Percentiles rank a stretch among this genome's conserved stretches.
These are phyloP conservation scores for Aphidius colemani DNA, from an alignment of 2,888 invertebrate species.

Conservation along the genomic window DNA sequence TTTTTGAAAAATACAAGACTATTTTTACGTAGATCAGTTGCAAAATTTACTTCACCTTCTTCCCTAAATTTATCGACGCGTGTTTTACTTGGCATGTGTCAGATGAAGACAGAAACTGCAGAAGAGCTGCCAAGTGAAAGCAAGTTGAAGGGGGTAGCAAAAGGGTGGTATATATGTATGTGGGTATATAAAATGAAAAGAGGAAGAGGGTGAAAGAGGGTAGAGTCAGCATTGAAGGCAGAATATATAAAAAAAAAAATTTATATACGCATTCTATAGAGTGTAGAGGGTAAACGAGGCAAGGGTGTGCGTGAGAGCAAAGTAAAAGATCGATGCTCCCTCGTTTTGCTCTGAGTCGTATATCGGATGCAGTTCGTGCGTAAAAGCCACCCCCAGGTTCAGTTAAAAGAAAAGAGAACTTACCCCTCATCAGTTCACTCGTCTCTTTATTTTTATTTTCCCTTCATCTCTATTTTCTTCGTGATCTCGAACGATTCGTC, in stretches of 20 bases:
- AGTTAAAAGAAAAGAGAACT: constrained; percentile 23
- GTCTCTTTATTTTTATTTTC: constrained; percentile 32
- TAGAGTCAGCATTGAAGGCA: background rate
- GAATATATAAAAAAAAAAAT: constrained; percentile 8
- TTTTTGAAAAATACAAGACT: too few relatives aligned
- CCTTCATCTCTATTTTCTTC: constrained; percentile 23
- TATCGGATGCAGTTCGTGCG: constrained; percentile 56
- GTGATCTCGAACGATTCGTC: background rate
- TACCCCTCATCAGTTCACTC: constrained; percentile 24
- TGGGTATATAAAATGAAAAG: constrained; percentile 12
- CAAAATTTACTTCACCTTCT: constrained; percentile 33
- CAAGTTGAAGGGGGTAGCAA: constrained; percentile 1
- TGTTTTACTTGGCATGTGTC: constrained; percentile 21
- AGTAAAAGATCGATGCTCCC: constrained; percentile 35
- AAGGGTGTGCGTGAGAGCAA: constrained; percentile 23
- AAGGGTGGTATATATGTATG: constrained; percentile 13
- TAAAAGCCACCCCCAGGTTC: constrained; percentile 50
- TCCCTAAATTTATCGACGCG: constrained; percentile 34
- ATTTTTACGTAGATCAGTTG: too few relatives aligned
- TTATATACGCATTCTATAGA: background rate
- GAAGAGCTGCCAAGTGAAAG: constrained; percentile 9
- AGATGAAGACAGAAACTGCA: constrained; percentile 9
- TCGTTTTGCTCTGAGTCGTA: constrained; percentile 22
- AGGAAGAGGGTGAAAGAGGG: constrained; percentile 40
- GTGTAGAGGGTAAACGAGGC: constrained; percentile 10